These are phyloP conservation scores for Resseliella maxima DNA, from an alignment of 2,888 invertebrate genomes.

Conservation along the genomic window DNA sequence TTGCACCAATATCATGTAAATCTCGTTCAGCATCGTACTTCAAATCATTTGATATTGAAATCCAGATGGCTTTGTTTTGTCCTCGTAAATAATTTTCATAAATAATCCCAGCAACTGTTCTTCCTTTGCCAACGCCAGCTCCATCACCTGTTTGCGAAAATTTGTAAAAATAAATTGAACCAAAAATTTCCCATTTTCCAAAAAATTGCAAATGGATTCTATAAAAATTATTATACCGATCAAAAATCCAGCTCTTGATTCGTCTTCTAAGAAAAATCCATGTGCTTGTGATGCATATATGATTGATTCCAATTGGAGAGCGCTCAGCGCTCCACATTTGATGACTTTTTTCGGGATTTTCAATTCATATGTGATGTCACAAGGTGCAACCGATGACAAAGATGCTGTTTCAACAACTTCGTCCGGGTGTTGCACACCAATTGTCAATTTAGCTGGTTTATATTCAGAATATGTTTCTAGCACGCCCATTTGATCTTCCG, in stretches of 20 bases:
- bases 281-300: conserved; percentile 95
- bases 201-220: conserved; percentile 54
- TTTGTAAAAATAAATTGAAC: background rate
- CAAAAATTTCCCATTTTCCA: too few relatives aligned
- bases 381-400: conserved; percentile 88
- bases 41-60: conserved; percentile 97
- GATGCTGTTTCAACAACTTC: conserved; percentile 96
- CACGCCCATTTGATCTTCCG: too few relatives aligned
- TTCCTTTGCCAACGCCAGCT: conserved; percentile 93
- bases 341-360: conserved; percentile 84
- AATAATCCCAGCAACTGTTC: conserved; percentile 94
- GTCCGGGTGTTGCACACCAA: conserved; percentile 89
- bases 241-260: conserved; percentile 91
- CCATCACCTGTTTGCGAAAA: conserved; percentile 79
- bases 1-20: conserved; percentile 92
- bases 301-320: conserved; percentile 94
- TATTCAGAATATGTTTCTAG: too few relatives aligned
- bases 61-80: conserved; percentile 96
- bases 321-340: conserved; percentile 83
- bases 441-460: conserved; percentile 85
- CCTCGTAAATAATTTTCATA: conserved; percentile 93
- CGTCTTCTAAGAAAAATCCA: conserved; percentile 75
- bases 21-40: conserved; percentile 98
- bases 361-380: conserved; percentile 84
- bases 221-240: conserved; percentile 78